These are phyloP conservation scores for Conchocele bisecta DNA, from an alignment of 2,888 invertebrate species.

Conservation along the genomic window DNA sequence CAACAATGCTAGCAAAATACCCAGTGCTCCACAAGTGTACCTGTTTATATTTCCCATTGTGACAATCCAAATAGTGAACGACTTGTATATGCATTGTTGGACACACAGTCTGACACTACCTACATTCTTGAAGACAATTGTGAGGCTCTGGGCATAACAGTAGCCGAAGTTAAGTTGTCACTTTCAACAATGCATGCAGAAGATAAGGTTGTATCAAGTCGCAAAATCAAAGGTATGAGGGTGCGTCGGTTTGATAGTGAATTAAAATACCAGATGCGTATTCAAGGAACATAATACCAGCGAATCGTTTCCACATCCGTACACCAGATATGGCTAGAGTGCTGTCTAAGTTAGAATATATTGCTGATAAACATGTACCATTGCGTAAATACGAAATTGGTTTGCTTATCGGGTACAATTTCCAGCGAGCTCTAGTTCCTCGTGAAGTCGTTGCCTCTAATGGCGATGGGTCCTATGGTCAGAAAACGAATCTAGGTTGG, in stretches of 20 bases:
- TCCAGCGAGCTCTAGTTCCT: constrained; percentile 55
- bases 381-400: constrained; percentile 40
- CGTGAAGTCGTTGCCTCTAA: constrained; percentile 32
- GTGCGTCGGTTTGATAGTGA: constrained; percentile 33
- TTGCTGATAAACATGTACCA: constrained; percentile 30
- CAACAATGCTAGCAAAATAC: too few species aligned
- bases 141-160: constrained; percentile 19
- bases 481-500: constrained; percentile 55
- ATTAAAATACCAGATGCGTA: constrained; percentile 53
- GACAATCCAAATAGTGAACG: constrained; percentile 34
- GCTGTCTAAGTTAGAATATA: constrained; percentile 27
- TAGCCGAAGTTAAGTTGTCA: constrained; percentile 17
- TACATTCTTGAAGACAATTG: constrained; percentile 44
- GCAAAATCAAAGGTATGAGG: constrained; percentile 23
- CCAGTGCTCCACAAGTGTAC: constrained; percentile 25
- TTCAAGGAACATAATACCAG: constrained; percentile 48
- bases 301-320: constrained; percentile 44
- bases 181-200: constrained; percentile 49
- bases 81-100: constrained; percentile 57
- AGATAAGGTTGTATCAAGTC: constrained; percentile 17
- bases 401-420: constrained; percentile 57
- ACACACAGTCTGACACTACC: constrained; percentile 58
- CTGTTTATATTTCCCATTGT: constrained; percentile 43
- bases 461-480: constrained; percentile 45
- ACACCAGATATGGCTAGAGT: constrained; percentile 29